A percentile compares a stretch with the other conserved stretches of the same genome.
These are phyloP conservation scores for Pomatorhinus ruficollis DNA, from an alignment of 2,113 vertebrate genomes.

Conservation along the genomic window DNA sequence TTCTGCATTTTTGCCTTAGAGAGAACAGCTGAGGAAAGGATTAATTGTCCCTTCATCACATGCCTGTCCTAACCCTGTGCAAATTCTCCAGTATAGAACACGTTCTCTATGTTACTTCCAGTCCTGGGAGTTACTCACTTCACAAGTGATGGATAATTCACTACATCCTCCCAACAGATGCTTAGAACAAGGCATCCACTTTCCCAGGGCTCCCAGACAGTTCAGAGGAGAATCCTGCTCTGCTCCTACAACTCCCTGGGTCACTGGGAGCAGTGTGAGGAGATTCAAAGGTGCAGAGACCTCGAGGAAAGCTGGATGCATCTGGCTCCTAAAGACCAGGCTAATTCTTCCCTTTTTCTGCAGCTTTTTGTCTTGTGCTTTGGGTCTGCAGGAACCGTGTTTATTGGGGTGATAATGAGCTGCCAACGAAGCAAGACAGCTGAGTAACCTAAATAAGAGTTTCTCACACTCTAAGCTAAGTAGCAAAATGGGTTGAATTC, in stretches of 20 bases:
- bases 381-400: neutral
- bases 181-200: neutral
- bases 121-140: neutral
- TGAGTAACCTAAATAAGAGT: neutral
- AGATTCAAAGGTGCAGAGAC: neutral
- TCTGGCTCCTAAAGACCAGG: neutral
- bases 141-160: neutral
- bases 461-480: neutral
- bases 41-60: neutral
- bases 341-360: conserved; percentile 5
- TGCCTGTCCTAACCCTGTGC: neutral
- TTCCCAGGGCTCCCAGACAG: neutral
- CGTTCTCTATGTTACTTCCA: neutral
- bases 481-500: neutral
- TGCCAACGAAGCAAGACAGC: neutral
- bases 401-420: neutral
- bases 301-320: neutral
- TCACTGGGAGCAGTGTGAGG: neutral
- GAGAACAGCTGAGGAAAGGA: neutral
- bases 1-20: neutral
- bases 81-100: neutral
- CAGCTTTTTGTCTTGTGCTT: neutral
- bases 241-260: neutral
- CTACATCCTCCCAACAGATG: neutral
- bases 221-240: neutral